Evolutionary conservation across 2,888 invertebrate species (phyloP), one percentile per base, ranked within the genome.

Genomic region (Leucophora obtusa): DNA sequence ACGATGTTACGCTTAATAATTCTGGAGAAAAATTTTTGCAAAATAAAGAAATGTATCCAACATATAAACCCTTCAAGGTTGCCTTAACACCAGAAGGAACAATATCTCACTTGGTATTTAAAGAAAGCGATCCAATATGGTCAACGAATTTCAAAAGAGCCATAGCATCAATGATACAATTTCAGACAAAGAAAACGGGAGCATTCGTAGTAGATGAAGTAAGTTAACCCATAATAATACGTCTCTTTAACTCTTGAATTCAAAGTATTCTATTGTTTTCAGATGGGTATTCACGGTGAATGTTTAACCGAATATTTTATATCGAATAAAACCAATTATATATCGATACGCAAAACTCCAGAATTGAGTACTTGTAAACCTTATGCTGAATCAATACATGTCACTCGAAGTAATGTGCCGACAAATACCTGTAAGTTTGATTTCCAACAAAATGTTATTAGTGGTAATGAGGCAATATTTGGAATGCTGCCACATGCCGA

Each of bases 61-160:
- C 90, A 2, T 90, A 90, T 60, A 90, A 90, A 58, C 90, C 90
- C 11, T 90, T 90, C 63, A 89, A 89, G 84, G 89, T 90, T 35
- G 86, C 86, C 1, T 85, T 90, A 2, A 88, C 86, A n/a, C 76
- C 85, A 21, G 87, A 89, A n/a, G 89, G 90, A 2, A 86, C 87
- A 9, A 88, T 90, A 24, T 87, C 89, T 5, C 88, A 90, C 84
- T 83, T 90, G 80, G 83, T 89, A 18, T 90, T 90, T 70, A 90
- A 90, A 81, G 89, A 91, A 2, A 87, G 88, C 28, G 94, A 93
- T 84, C 92, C 93, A 0, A 90, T 91, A 1, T 94, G 94, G 94
- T 92, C 93, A 0, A 92, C 92, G 21, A 94, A 94, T 85, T 91
- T 94, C 71, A 94, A 94, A 86, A 90, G 94, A 62, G 94, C 93